A percentile compares a stretch with the other conserved stretches of the same genome.
These are phyloP conservation scores for Eulemur coronatus DNA, from an alignment of 2,797 vertebrate species.

Conservation along the genomic window DNA sequence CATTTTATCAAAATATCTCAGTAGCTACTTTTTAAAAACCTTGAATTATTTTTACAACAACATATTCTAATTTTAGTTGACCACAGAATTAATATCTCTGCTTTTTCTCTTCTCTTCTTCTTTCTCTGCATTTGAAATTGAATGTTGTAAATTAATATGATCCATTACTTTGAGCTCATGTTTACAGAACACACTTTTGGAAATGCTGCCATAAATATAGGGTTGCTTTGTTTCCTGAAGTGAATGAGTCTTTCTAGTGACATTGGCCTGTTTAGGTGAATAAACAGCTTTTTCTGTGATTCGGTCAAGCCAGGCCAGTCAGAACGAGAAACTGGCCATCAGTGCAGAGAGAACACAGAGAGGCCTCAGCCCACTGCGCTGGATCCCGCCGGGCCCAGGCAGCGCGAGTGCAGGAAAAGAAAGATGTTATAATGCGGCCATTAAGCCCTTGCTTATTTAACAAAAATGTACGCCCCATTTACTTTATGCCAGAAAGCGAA, in stretches of 20 bases:
- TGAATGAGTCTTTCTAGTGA: background rate
- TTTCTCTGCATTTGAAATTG: background rate
- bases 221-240: background rate
- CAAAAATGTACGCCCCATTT: background rate
- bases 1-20: background rate
- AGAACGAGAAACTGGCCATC: background rate
- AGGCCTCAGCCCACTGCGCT: fast-evolving
- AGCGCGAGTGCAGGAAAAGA: too few species aligned
- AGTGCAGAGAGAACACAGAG: fast-evolving
- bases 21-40: background rate
- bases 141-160: background rate
- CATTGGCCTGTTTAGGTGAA: background rate
- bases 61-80: background rate
- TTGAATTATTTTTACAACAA: background rate
- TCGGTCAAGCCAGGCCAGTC: background rate
- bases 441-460: background rate
- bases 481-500: background rate
- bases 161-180: background rate
- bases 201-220: background rate
- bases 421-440: fast-evolving
- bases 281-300: background rate
- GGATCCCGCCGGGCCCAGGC: background rate
- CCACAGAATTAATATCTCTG: background rate
- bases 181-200: background rate
- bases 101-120: background rate